phyloP scores from a whole-genome alignment of 2,797 vertebrate species.

The Muscicapa comitata region DNA sequence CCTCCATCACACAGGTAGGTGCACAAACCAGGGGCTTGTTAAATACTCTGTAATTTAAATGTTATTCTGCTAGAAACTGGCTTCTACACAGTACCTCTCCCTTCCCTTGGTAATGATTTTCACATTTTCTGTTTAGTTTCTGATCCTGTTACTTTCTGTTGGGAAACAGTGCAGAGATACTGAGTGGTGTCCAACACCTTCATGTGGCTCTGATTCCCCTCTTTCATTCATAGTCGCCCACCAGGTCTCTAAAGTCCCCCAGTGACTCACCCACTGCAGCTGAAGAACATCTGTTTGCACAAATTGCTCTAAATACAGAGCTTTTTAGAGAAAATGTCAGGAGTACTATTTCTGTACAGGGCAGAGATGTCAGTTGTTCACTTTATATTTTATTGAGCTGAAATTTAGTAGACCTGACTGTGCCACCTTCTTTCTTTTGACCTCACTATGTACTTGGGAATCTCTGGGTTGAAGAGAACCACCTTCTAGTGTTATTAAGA shows the following conservation, averaged over 20 bases:
- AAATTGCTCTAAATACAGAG: background rate
- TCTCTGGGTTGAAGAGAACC: background rate
- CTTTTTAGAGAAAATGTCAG: background rate
- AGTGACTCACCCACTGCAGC: background rate
- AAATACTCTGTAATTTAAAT: background rate
- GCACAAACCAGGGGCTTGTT: background rate
- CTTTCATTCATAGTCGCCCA: background rate
- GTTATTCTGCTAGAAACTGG: background rate
- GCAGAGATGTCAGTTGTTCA: background rate
- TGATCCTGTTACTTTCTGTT: background rate
- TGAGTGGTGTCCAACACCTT: background rate
- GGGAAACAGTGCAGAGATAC: background rate
- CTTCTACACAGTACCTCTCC: background rate
- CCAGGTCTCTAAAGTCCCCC: background rate
- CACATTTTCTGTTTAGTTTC: background rate
- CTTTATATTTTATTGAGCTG: background rate
- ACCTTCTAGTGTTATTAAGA: background rate
- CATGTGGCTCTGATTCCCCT: background rate
- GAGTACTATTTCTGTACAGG: background rate
- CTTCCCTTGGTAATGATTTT: background rate
- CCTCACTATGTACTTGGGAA: background rate
- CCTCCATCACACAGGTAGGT: conserved; percentile 83
- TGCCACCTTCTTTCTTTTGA: background rate
- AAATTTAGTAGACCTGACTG: background rate
- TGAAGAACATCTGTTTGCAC: background rate